phyloP scores from a whole-genome alignment of 2,888 invertebrate species.

The Deroplatys truncata region DNA sequence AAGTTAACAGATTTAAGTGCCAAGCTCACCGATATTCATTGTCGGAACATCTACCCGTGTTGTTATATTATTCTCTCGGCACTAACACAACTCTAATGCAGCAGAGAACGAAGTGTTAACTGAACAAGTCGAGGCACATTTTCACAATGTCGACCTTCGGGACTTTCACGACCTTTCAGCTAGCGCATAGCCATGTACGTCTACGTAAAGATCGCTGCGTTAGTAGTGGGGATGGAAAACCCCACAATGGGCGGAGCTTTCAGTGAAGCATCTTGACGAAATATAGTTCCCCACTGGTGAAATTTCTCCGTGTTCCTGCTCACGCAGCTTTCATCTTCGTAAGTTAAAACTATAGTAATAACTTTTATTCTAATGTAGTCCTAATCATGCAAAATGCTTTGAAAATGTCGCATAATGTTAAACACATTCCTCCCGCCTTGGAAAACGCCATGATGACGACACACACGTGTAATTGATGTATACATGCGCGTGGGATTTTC shows the following conservation, averaged over 20 bases:
- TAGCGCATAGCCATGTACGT: constrained; percentile 24
- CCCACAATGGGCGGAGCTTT: constrained; percentile 26
- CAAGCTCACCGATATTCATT: neutral
- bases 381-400: neutral
- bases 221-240: constrained; percentile 15
- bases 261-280: constrained; percentile 7
- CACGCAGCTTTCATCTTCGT: neutral
- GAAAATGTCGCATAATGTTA: neutral
- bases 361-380: neutral
- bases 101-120: neutral
- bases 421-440: neutral
- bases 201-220: constrained; percentile 13
- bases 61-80: neutral
- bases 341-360: neutral
- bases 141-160: constrained; percentile 14
- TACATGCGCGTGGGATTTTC: neutral
- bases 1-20: neutral
- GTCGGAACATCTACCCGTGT: neutral
- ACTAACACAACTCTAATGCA: neutral
- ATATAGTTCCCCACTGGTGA: neutral
- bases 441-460: neutral
- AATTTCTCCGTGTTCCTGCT: neutral
- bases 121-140: neutral
- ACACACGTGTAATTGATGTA: neutral
- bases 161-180: constrained; percentile 10